Evolutionary conservation across 2,113 vertebrate species (phyloP).

Genomic region (Nothocercus nigrocapillus): DNA sequence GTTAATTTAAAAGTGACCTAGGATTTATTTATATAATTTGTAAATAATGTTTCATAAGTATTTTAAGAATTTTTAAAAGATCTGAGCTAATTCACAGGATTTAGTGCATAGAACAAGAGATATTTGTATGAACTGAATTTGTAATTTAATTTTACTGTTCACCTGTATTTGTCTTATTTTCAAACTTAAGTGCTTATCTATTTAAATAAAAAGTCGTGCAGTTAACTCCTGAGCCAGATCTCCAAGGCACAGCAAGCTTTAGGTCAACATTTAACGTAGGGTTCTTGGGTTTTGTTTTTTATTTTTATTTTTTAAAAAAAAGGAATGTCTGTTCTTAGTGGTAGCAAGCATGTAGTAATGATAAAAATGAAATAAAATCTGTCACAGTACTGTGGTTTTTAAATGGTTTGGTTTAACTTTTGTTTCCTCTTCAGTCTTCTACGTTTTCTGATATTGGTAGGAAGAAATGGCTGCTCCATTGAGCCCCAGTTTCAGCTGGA

Average conservation of each 20-base stretch:
- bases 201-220: slow-evolving; percentile 71
- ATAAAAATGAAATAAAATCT: slow-evolving; percentile 66
- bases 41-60: slow-evolving; percentile 78
- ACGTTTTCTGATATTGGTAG: neutral
- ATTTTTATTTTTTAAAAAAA: neutral
- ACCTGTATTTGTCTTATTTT: slow-evolving; percentile 58
- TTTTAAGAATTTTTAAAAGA: slow-evolving; percentile 65
- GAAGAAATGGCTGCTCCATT: neutral
- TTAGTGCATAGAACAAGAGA: slow-evolving; percentile 30
- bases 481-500: neutral
- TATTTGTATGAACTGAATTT: slow-evolving; percentile 51
- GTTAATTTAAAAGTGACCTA: slow-evolving; percentile 67
- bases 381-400: slow-evolving; percentile 53
- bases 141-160: slow-evolving; percentile 49
- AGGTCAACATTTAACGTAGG: slow-evolving; percentile 31
- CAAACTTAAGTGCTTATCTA: slow-evolving; percentile 47
- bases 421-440: slow-evolving; percentile 46
- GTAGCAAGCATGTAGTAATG: slow-evolving; percentile 54
- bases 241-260: slow-evolving; percentile 45
- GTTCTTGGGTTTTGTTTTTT: neutral
- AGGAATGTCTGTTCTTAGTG: slow-evolving; percentile 50
- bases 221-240: slow-evolving; percentile 8
- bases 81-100: slow-evolving; percentile 58
- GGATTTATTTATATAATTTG: slow-evolving; percentile 80
- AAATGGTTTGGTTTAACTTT: slow-evolving; percentile 60